Base-by-base conservation (phyloP, 2,113 vertebrate genomes). In the Plecturocebus donacophilus region DNA sequence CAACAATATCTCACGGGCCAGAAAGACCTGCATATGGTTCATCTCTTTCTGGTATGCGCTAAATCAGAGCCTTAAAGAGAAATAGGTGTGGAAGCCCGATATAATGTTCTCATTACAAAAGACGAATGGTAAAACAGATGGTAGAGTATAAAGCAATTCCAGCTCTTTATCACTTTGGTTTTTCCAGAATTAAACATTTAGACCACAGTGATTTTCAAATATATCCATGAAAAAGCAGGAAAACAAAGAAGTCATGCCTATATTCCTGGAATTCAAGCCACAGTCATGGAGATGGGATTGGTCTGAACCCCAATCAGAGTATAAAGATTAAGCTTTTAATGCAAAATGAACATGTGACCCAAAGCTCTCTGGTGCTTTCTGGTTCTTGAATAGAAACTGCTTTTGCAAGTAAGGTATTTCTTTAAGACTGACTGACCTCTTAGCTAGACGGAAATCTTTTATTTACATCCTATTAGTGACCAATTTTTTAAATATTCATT, bases 41-140 rank as follows among this genome's bases (percentile, higher is more conserved):
- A 9, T 70, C 38, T 90, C 82, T 85, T 92, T 54, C 70, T 73
- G 11, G n/a, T 3, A 30, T 17, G 27, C 17, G 23, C 93, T 97
- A 97, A 96, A 95, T 96, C 97, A 97, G 52, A 87, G 35, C 25
- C 87, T 92, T 87, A 95, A 94, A 96, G 82, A 95, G 91, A 95
- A 95, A 23, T 14, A 38, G 88, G 64, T 81, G 70, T 54, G 70
- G 77, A 89, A 81, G 91, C 77, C 56, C 49, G 35, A 30, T 25
- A 82, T 76, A 79, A 68, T 32, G 8, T 68, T 91, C 80, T 96
- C 92, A 47, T 90, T 83, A 81, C 38, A 85, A 56, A 95, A 94
- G 95, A 95, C 66, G 92, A 97, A 97, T n/a, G 58, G 58, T 87
- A 45, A 94, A 96, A 77, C 97, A 98, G 95, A 96, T 97, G 96